Base-by-base conservation (phyloP, 1,140 invertebrate genomes). In the Drosophila baimaii region DNA sequence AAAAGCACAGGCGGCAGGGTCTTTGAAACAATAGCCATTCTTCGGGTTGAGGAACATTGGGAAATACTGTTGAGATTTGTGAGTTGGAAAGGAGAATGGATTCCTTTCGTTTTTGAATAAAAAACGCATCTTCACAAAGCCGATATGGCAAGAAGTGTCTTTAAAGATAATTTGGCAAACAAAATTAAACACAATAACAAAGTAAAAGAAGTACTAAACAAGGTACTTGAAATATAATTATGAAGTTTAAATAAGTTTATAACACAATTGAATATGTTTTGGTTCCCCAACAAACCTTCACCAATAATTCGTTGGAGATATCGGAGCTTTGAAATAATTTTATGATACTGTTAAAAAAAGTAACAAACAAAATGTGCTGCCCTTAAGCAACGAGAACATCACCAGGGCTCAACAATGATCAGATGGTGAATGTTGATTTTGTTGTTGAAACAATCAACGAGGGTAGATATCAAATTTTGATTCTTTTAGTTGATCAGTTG, bases 71-170 rank as follows among this genome's bases (percentile, higher is more conserved):
- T 33, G 33, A 51, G 21, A 39, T 17, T 52, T 41, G 12, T 27
- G 35, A 27, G 27, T 43, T 37, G 8, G 2, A 64, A n/a, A 23
- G 41, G 5, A 46, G 23, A 35, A 2, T 19, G 19, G 3, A 27
- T 29, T 49, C 5, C 10, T 21, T 27, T n/a, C 41, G 23, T 17
- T 39, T 41, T 19, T 3, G 25, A 4, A 4, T 10, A n/a, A 23
- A 33, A 44, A 64, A 33, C 17, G 31, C 23, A 17, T 65, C 17
- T 29, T 37, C 23, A 15, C 15, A 21, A 21, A 63, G 31, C 29
- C 35, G 17, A 33, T 10, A 37, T 37, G 63, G 31, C 59, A 66
- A 66, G 31, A 29, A 63, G 17, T 29, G 29, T 41, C 39, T 43
- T 44, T 17, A 35, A 35, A 15, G n/a, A 12, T 21, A 33, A 8